Conservation (phyloP, 2,113 vertebrate genomes). For the Halcyon senegalensis region DNA sequence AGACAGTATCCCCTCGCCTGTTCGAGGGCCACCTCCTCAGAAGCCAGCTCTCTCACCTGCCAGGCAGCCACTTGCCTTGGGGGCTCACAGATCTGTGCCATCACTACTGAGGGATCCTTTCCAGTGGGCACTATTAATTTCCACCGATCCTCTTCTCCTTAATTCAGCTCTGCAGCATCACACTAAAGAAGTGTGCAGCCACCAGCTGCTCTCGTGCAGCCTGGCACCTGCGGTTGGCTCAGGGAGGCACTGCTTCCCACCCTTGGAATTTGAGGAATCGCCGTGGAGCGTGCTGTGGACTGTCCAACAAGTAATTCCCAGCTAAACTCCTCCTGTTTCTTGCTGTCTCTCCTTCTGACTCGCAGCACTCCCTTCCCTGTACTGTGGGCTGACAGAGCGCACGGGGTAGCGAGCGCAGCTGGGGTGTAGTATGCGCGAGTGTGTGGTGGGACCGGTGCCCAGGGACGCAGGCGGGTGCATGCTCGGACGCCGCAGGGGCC, state of each 20-base stretch:
- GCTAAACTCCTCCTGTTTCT: not conserved
- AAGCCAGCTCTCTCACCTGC: not conserved
- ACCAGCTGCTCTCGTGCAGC: not conserved
- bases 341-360: not conserved
- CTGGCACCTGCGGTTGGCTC: not conserved
- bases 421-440: not conserved
- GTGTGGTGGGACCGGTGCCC: not conserved
- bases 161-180: not conserved
- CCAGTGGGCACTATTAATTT: not conserved
- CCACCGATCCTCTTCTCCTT: not conserved
- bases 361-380: not conserved
- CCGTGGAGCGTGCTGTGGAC: not conserved
- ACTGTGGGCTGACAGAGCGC: not conserved
- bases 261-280: not conserved
- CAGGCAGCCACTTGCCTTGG: rapidly evolving
- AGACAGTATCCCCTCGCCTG: not conserved
- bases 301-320: not conserved
- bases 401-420: not conserved
- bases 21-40: not conserved
- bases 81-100: not conserved
- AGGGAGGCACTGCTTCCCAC: not conserved
- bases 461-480: not conserved
- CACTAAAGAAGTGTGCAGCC: not conserved
- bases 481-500: not conserved
- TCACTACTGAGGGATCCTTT: not conserved